Percentiles rank a stretch among this genome's conserved stretches.
phyloP scores from a whole-genome alignment of 2,888 invertebrate genomes.

The Acronicta leporina region DNA sequence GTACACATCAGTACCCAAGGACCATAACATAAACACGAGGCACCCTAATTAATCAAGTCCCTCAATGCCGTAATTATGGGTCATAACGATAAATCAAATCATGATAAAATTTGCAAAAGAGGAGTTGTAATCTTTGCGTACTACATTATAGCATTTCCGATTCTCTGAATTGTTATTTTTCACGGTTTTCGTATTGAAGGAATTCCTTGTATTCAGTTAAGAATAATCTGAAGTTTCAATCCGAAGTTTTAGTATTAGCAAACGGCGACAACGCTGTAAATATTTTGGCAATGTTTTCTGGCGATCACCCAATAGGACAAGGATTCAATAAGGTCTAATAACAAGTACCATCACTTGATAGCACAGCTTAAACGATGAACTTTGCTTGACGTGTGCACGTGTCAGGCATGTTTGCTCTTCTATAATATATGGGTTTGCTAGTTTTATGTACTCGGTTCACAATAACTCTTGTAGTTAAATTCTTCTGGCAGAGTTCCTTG shows the following conservation, averaged over 20 bases:
- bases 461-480: conserved; percentile 64
- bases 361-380: conserved; percentile 47
- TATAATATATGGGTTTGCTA: conserved; percentile 38
- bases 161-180: conserved; percentile 51
- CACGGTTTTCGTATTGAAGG: conserved; percentile 31
- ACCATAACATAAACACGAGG: conserved; percentile 45
- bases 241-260: conserved; percentile 65
- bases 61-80: conserved; percentile 37
- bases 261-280: conserved; percentile 73
- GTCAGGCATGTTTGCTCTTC: conserved; percentile 36
- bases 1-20: conserved; percentile 56
- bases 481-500: conserved; percentile 69
- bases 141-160: conserved; percentile 22
- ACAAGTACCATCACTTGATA: conserved; percentile 43
- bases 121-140: conserved; percentile 41
- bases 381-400: conserved; percentile 36
- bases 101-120: conserved; percentile 18
- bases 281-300: conserved; percentile 81
- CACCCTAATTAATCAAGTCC: conserved; percentile 41
- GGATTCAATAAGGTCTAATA: conserved; percentile 66
- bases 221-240: conserved; percentile 66
- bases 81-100: conserved; percentile 36
- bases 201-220: conserved; percentile 60
- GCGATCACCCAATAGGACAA: conserved; percentile 73
- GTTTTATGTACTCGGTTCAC: conserved; percentile 38